Base-by-base conservation (phyloP, 2,888 invertebrate genomes). In the Rotaria macrura region DNA sequence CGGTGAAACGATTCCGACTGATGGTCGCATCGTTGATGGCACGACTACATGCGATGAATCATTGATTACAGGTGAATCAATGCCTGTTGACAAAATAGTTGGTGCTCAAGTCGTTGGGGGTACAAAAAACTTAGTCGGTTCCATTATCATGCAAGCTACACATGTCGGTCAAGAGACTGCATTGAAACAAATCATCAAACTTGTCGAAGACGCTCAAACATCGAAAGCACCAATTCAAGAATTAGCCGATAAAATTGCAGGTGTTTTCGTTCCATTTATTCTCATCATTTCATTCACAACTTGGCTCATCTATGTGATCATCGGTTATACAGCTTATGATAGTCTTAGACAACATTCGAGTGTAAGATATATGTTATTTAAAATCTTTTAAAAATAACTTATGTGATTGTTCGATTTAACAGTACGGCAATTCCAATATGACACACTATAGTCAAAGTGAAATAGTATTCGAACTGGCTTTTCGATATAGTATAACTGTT, bases 181-280 rank as follows among this genome's bases (percentile, higher is more conserved):
- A 0, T 92, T 99, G 29, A 95, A 97, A 10, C 93, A 98, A 92
- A 99, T 98, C 87, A 97, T 98, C 14, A 93, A 95, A 4, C 93
- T 99, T 5, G 98, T 99, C 0, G 98, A 99, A 91, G 97, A 98
- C 90, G 99, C 99, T 0, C 99, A 99, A 92, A 96, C 96, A 9
- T 96, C 96, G 54, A 99, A 99, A 90, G 92, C 99, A 2, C 99
- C 99, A 6, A 97, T 99, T 88, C 99, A 99, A 90, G 94, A 98
- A 88, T 91, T 97, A 74, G 99, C 99, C 0, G 99, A 99, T 90
- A 95, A 94, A 89, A 96, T 99, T 86, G 98, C 99, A 6, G 97
- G 97, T 14, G 95, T 96, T 91, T 99, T 99, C 92, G 98, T 99
- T 23, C 99, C 99, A 0, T 93, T 95, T 43, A 97, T 99, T 25